Evolutionary conservation across 2,797 vertebrate species (phyloP), one percentile per base, ranked within the genome.

Genomic region (Phyllotis vaccarum): DNA sequence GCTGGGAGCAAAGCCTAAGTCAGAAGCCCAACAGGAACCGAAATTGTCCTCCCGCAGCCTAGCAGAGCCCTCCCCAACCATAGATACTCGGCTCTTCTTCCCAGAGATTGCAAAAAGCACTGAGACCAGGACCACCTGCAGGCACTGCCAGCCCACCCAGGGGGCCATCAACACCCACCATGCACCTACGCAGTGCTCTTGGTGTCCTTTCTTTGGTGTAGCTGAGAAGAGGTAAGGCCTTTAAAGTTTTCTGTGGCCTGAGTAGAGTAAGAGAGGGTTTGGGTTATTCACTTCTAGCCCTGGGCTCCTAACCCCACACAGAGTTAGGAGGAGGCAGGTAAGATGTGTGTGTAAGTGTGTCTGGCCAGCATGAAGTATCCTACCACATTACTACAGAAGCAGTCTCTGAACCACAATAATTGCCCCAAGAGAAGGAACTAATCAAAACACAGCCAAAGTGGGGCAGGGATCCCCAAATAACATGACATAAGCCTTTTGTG

Each of bases 111-210:
- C 8, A 34, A 10, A 34, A 22, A 40, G 16, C 19, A 31, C 68
- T 24, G 1, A 31, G 31, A n/a, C 9, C 43, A 24, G 49, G 11
- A 24, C 54, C 24, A 49, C 49, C 40, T 62, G 19, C 5, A 56
- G 86, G n/a, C 8, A 24, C 6, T 64, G 11, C 46, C 49, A 52
- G 34, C 17, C 37, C 2, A 1, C 5, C 49, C 7, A 13, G 14
- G 58, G 66, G n/a, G 22, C 46, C 3, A 12, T 11, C 40, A 40
- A 31, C 58, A 3, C 16, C 34, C 22, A 37, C 24, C n/a, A 70
- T 31, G 1, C 3, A 19, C 37, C 52, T 31, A 5, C 16, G 2
- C 3, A 19, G 6, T 11, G 17, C n/a, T 0, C 16, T 7, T 29
- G 89, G 40, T 29, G 1, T 11, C 40, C 64, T 52, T 22, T 5